phyloP scores from a whole-genome alignment of 2,888 invertebrate genomes.

The Tachina lurida region DNA sequence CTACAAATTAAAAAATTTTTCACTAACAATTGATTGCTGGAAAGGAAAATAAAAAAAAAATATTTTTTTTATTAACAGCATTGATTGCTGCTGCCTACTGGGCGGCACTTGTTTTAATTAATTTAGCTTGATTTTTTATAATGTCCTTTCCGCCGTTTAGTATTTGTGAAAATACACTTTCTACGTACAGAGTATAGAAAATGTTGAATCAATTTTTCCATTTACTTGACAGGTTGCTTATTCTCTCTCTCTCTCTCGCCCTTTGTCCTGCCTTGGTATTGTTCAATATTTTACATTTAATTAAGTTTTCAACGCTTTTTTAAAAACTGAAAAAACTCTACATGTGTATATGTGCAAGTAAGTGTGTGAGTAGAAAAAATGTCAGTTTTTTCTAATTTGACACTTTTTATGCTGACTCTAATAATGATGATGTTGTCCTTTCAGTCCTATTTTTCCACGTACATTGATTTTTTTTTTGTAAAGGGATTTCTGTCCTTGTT shows the following conservation, averaged over 20 bases:
- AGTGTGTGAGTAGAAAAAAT: constrained; percentile 7
- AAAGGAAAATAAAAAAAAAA: neutral
- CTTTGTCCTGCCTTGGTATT: constrained; percentile 21
- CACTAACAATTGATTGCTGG: constrained; percentile 19
- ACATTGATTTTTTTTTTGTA: neutral
- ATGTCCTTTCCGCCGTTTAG: neutral
- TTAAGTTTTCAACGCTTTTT: constrained; percentile 59
- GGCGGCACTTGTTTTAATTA: constrained; percentile 49
- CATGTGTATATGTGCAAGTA: neutral
- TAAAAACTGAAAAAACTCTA: neutral
- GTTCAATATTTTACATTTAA: constrained; percentile 62
- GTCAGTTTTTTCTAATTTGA: constrained; percentile 52
- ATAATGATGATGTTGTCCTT: constrained; percentile 38
- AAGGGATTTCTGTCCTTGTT: constrained; percentile 14
- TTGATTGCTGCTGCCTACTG: neutral
- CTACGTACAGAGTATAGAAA: constrained; percentile 33
- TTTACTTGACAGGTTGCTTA: constrained; percentile 43
- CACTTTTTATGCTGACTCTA: constrained; percentile 39
- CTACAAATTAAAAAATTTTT: constrained; percentile 57
- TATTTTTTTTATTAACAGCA: neutral
- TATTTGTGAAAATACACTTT: constrained; percentile 23
- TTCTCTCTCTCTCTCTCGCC: neutral
- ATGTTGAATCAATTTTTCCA: constrained; percentile 46
- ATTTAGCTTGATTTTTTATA: constrained; percentile 42
- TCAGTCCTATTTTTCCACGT: constrained; percentile 3